These are phyloP conservation scores for Drosophila meridionalis DNA, from an alignment of 2,888 invertebrate genomes.

Conservation along the genomic window DNA sequence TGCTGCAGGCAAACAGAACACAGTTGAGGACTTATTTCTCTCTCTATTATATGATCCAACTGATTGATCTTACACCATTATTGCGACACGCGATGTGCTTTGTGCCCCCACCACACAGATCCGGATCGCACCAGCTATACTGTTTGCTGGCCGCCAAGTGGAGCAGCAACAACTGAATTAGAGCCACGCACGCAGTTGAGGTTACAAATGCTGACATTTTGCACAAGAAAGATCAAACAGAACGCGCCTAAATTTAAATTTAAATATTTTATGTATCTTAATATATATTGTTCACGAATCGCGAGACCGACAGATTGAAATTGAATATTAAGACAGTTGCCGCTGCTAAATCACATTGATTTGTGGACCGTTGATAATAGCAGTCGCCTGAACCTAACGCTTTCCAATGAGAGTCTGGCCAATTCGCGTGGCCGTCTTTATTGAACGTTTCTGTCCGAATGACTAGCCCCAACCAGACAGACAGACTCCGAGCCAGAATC, in stretches of 20 bases:
- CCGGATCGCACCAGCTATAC: constrained; percentile 81
- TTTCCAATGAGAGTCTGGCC: constrained; percentile 58
- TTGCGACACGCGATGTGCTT: constrained; percentile 83
- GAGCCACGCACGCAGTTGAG: constrained; percentile 50
- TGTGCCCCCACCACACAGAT: constrained; percentile 66
- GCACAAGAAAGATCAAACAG: constrained; percentile 4
- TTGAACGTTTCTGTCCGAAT: constrained; percentile 80
- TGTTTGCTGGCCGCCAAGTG: constrained; percentile 49
- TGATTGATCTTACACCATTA: constrained; percentile 73
- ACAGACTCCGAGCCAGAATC: constrained; percentile 63
- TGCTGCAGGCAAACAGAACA: constrained; percentile 51
- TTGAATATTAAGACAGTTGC: not conserved
- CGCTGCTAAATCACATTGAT: constrained; percentile 50
- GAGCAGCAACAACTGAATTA: constrained; percentile 52
- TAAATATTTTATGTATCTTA: constrained; percentile 4
- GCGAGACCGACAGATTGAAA: not conserved
- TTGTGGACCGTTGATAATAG: constrained; percentile 32
- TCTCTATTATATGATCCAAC: not conserved
- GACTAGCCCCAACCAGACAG: constrained; percentile 65
- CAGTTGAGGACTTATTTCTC: not conserved
- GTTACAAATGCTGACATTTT: constrained; percentile 49
- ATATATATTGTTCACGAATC: not conserved
- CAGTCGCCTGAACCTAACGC: constrained; percentile 39
- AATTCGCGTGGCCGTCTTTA: constrained; percentile 79
- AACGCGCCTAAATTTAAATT: constrained; percentile 7